These are phyloP conservation scores for Labeo calbasu DNA, from an alignment of 2,797 vertebrate genomes.

Conservation along the genomic window DNA sequence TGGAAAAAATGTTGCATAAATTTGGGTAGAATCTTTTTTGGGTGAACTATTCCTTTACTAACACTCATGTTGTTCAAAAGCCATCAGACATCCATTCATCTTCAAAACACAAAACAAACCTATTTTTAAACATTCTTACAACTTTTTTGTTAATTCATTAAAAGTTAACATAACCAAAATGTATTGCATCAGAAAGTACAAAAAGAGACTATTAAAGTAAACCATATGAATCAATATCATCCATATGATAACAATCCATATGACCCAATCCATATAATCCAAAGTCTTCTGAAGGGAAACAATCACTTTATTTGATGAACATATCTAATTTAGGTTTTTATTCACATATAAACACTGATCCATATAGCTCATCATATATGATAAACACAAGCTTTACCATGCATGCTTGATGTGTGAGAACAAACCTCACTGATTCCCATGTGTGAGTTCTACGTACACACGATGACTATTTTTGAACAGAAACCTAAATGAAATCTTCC, in stretches of 20 bases:
- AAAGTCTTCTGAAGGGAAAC: not conserved
- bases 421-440: not conserved
- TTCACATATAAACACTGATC: not conserved
- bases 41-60: too few species aligned
- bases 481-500: not conserved
- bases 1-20: too few species aligned
- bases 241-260: not conserved
- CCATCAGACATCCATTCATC: too few species aligned
- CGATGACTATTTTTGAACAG: not conserved
- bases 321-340: not conserved
- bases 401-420: not conserved
- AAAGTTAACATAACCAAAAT: not conserved
- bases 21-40: too few species aligned
- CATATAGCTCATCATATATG: not conserved
- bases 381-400: not conserved
- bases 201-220: not conserved
- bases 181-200: not conserved
- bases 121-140: not conserved
- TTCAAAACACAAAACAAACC: not conserved
- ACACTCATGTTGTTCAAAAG: too few species aligned
- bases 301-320: not conserved
- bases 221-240: too few species aligned
- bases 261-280: not conserved
- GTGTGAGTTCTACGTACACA: not conserved
- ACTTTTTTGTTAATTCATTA: not conserved